phyloP scores from a whole-genome alignment of 1,140 invertebrate genomes.

The Idris sp. region DNA sequence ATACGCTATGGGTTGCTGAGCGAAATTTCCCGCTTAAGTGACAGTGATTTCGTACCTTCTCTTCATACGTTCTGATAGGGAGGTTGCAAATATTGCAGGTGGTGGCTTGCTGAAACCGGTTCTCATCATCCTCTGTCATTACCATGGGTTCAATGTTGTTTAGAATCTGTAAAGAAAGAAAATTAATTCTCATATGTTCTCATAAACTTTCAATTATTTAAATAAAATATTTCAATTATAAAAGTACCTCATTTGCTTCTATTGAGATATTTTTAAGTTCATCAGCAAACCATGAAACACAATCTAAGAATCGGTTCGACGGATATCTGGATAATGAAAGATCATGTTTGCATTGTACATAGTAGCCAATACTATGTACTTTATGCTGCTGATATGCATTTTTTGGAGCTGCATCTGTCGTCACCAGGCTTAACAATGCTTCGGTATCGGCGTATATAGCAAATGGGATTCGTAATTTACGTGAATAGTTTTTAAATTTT shows the following conservation, averaged over 20 bases:
- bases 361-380: slow-evolving; percentile 16
- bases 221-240: neutral
- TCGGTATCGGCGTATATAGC: slow-evolving; percentile 45
- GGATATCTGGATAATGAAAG: neutral
- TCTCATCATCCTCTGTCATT: no score
- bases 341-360: slow-evolving; percentile 17
- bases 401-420: neutral
- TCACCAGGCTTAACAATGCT: slow-evolving; percentile 14
- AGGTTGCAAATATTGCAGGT: no score
- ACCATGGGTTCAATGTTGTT: no score
- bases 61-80: no score
- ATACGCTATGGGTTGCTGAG: no score
- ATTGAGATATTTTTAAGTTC: slow-evolving; percentile 7
- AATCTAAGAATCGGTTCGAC: neutral
- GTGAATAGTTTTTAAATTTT: slow-evolving; percentile 57
- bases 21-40: no score
- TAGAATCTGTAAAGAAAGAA: no score
- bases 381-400: slow-evolving; percentile 11
- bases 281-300: slow-evolving; percentile 10
- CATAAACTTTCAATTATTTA: no score
- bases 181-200: no score
- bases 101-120: no score
- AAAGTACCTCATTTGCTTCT: slow-evolving; percentile 9
- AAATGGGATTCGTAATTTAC: slow-evolving; percentile 12
- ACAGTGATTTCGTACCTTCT: slow-evolving; percentile 1